Conservation (phyloP, 2,797 vertebrate genomes). For the Chrysocyon brachyurus region DNA sequence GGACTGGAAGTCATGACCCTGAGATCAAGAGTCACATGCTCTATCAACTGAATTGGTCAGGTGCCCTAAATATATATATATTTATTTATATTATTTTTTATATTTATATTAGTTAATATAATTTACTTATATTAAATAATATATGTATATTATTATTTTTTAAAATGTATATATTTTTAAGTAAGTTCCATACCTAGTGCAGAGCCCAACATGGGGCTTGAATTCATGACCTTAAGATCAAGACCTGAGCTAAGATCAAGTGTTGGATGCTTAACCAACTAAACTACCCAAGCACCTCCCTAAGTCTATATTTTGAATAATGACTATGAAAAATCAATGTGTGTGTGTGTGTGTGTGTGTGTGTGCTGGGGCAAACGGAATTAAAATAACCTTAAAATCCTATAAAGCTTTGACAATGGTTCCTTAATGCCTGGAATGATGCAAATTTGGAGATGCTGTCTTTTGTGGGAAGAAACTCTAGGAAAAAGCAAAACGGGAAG, state of each 20-base stretch:
- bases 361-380: neutral
- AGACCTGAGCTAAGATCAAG: neutral
- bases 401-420: neutral
- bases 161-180: neutral
- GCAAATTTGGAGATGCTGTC: neutral
- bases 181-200: neutral
- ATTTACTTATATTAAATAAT: no score
- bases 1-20: neutral
- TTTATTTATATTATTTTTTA: neutral
- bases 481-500: constrained; percentile 35
- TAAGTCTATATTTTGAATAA: neutral
- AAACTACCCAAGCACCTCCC: neutral
- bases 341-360: neutral
- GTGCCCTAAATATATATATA: neutral
- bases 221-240: neutral
- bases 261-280: neutral
- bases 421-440: constrained; percentile 25
- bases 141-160: no score
- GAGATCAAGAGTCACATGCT: neutral
- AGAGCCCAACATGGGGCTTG: neutral
- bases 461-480: neutral
- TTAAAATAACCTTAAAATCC: constrained; percentile 21
- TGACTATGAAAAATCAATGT: neutral
- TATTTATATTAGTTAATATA: no score
- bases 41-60: neutral